phyloP scores from a whole-genome alignment of 2,797 vertebrate species.

The Phalanger gymnotis region DNA sequence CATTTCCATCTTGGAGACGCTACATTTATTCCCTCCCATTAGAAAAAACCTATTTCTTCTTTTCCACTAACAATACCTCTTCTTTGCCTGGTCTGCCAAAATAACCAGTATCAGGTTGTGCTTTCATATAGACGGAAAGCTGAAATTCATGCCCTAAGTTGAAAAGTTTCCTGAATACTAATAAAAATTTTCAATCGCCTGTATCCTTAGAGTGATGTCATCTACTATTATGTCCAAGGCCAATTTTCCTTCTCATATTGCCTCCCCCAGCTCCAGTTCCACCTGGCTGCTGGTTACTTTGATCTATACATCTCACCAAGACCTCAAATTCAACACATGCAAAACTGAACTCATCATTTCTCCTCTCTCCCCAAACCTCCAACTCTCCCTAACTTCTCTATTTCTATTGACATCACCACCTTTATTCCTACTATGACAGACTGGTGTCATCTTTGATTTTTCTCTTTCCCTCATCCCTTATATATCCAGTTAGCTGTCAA shows the following conservation, averaged over 20 bases:
- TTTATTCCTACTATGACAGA: not conserved
- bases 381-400: not conserved
- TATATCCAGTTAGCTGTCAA: not conserved
- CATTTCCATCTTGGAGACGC: not conserved
- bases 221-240: not conserved
- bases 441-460: not conserved
- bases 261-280: not conserved
- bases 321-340: not conserved
- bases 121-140: not conserved
- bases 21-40: not conserved
- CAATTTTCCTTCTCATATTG: not conserved
- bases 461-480: not conserved
- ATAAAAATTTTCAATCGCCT: not conserved
- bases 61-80: not conserved
- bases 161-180: not conserved
- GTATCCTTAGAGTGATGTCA: not conserved
- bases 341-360: not conserved
- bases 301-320: not conserved
- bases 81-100: not conserved
- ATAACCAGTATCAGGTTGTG: not conserved
- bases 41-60: not conserved
- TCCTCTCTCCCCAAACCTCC: not conserved
- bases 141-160: not conserved
- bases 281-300: not conserved
- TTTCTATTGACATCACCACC: not conserved